Evolutionary conservation across 2,888 invertebrate genomes (phyloP), one percentile per base, ranked within the genome.

Genomic region (Lypha dubia): DNA sequence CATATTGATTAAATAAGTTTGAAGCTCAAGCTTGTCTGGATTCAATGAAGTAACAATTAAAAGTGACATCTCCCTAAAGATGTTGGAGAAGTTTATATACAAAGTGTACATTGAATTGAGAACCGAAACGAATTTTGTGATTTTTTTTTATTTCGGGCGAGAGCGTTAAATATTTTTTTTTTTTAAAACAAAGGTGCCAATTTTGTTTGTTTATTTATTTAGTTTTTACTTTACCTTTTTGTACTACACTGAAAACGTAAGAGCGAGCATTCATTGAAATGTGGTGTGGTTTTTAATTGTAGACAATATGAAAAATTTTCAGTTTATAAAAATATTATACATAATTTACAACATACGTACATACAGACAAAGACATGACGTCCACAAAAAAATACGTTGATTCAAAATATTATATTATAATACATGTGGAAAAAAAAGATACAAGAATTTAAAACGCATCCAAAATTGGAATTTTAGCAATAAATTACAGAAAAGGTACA

Each of bases 1-100:
- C 86, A 71, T 80, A 44, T 68, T 83, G 74, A 44, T 56, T 65
- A 35, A 77, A 81, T 80, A 46, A 9, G 9, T 17, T 63, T 35
- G 32, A 3, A 20, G 53, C 53, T 44, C 24, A n/a, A 15, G 22
- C 22, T 17, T 24, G 76, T 15, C 67, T 46, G 84, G 3, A n/a
- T 51, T 53, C 53, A 67, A 28, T 68, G 73, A 68, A 76, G 67
- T 44, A 68, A 49, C 28, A 67, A 60, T 62, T 62, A 35, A 68
- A 62, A 76, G 32, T 84, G 80, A 80, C 77, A 49, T 46, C 28
- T 62, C 60, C 35, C 24, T 38, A 41, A 17, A 62, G 68, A 24
- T 60, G 68, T 15, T 62, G 76, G 11, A 7, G 51, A 35, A 32
- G 53, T 62, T 80, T 84, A 77, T 84, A 84, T 84, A 80, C 80